Evolutionary conservation across 2,888 invertebrate species (phyloP), one percentile per base, ranked within the genome.

Genomic region (Zonitis immaculata): DNA sequence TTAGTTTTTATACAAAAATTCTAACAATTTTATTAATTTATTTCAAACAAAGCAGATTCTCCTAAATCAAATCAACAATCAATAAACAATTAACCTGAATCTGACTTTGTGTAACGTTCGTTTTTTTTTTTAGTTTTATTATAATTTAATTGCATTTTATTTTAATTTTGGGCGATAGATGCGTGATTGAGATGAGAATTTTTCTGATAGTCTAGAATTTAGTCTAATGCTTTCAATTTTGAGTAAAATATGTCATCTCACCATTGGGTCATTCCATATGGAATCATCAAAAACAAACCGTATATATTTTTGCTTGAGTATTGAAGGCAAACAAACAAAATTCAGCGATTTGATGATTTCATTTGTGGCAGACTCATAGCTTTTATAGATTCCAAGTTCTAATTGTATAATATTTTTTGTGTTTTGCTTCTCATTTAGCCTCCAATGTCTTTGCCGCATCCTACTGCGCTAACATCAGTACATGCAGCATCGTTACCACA

Each of bases 401-500:
- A 18, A 35, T 12, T 22, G 3, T 11, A 8, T 27, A 42, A 47
- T 16, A 14, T 14, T 45, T 12, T 30, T 22, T 18, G 8, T 47
- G 27, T 57, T 26, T 30, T 16, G 28, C 43, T 25, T 30, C 53
- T 44, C 51, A 51, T 62, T n/a, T 35, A 82, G 80, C 82, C 80
- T 64, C 79, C 78, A 60, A 78, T 83, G 79, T 80, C 81, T 67
- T 75, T 82, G 70, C 81, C 79, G 60, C 83, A 83, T 74, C 83
- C 83, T 55, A 81, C 80, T 63, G 85, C 86, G 70, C 78, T 85
- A 75, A 84, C 85, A 68, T 83, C 86, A 69, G 82, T 87, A 76
- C 86, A 87, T 74, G 84, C 85, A 45, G 85, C 86, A 71, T 82
- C 85, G 68, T 77, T 85, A 76, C 90, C 89, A 69, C 92, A 91